phyloP scores from a whole-genome alignment of 2,888 invertebrate species.

The Nomada fucata region DNA sequence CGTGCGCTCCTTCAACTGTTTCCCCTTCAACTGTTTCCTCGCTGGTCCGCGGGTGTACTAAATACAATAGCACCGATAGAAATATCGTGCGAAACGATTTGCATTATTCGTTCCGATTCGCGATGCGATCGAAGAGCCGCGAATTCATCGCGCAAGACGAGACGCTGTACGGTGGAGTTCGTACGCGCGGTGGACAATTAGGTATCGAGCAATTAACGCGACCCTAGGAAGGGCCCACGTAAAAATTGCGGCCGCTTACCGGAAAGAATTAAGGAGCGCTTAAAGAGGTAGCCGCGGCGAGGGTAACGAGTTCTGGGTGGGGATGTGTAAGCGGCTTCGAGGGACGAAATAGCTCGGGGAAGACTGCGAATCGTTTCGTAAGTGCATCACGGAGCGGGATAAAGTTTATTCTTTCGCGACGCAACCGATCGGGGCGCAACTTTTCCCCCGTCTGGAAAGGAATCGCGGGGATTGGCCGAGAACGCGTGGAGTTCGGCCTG shows the following conservation, averaged over 20 bases:
- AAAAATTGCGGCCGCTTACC: background rate
- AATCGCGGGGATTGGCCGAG: slow-evolving; percentile 42
- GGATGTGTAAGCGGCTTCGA: slow-evolving; percentile 3
- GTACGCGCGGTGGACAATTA: background rate
- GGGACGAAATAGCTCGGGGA: slow-evolving; percentile 4
- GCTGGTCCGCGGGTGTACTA: too few species aligned
- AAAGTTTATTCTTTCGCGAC: slow-evolving; percentile 62
- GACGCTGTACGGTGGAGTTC: too few species aligned
- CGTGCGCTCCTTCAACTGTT: background rate
- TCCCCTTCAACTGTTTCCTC: background rate
- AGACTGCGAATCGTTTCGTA: slow-evolving; percentile 39
- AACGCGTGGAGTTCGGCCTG: slow-evolving; percentile 35
- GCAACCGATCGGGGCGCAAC: slow-evolving; percentile 51
- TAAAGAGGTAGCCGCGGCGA: background rate
- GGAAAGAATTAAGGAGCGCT: slow-evolving; percentile 20
- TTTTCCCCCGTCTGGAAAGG: slow-evolving; percentile 40
- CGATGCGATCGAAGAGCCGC: too few species aligned
- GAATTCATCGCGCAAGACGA: too few species aligned
- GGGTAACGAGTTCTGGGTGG: background rate
- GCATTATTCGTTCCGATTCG: too few species aligned
- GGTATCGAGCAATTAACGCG: background rate
- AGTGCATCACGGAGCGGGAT: slow-evolving; percentile 44
- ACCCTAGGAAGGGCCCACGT: background rate
- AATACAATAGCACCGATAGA: too few species aligned
- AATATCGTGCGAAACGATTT: too few species aligned